Base-by-base conservation (phyloP, 2,113 vertebrate genomes). In the Thalassarche chlororhynchos region DNA sequence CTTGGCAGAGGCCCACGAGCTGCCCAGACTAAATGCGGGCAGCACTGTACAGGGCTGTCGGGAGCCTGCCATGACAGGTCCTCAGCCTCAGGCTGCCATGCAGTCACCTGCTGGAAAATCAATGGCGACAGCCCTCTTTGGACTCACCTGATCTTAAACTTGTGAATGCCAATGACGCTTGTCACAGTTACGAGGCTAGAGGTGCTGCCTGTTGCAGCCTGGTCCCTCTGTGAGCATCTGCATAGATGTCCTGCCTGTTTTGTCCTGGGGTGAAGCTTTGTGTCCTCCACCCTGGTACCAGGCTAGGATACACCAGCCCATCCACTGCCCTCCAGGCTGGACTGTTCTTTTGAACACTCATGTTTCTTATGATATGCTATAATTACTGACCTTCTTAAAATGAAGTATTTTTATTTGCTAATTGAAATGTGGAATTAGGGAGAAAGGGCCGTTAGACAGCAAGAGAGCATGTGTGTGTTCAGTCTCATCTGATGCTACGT, bases 401-500 rank as follows among this genome's bases (percentile, higher is more conserved):
- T 2, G 4, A 44, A 64, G 8, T 14, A 10, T 12, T 62, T 91
- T 57, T 87, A 13, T 66, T 62, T 81, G 20, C 55, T 61, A 29
- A 42, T 16, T 34, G 46, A 87, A 85, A 49, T 0, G 11, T 24
- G 61, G 74, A 52, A 34, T 36, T 42, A 25, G 20, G 0, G 2
- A 91, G 44, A 42, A 64, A 91, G 51, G 36, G 12, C 11, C 14
- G 32, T 62, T 51, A 75, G 24, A 29, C 16, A 66, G 60, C 25
- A 42, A 38, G 32, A 11, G 4, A 38, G 26, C 2, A 1, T 12
- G 1, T 0, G 26, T 0, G 0, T 54, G 38, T 20, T 71, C 70
- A 24, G 51, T 16, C 36, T 75, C 25, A 10, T 17, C 70, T 75
- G 65, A 17, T 26, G 28, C 34, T 65, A 19, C 1, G 1, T 14